Base-by-base conservation (phyloP, 2,113 vertebrate genomes). In the Pelodiscus sinensis region DNA sequence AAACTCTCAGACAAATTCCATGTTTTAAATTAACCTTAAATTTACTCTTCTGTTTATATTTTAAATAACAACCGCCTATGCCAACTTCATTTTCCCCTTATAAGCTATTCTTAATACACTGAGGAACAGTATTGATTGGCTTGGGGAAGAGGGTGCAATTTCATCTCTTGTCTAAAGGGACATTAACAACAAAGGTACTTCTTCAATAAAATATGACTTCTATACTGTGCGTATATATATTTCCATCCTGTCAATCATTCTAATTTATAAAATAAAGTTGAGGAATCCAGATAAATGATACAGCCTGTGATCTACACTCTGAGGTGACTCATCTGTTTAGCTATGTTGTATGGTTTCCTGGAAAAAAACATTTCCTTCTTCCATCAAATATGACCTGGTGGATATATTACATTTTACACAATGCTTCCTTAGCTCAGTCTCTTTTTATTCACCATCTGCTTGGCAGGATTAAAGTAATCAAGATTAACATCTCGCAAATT, bases 41-140 rank as follows among this genome's bases (percentile, higher is more conserved):
- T 73, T 88, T 5, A 54, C 62, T 91, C 6, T 5, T 7, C 79
- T 80, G 18, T 78, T 27, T 29, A 82, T 71, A 44, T 56, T 90
- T 93, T 79, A 92, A 93, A 91, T 75, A 54, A 68, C 56, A 24
- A 1, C 54, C 87, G 89, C 77, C 44, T 25, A 50, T 78, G 65
- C 44, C 1, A 1, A 87, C 55, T 73, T 65, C 21, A 58, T 78
- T 90, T 83, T 87, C 68, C 91, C 57, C 3, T 9, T 55, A n/a
- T 21, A 31, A 79, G 57, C 78, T 79, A 92, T 84, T 75, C 73
- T 78, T 21, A 16, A 10, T 12, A 31, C 21, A 77, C 81, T 87
- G 88, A 24, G 16, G 62, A 51, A 60, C 25, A 62, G 8, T 81
- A 81, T n/a, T 52, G 80, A 44, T 16, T 81, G 57, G 12, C 65